A percentile compares a stretch with the other conserved stretches of the same genome.
phyloP scores from a whole-genome alignment of 2,888 invertebrate genomes.

The Heliconius ethilla region DNA sequence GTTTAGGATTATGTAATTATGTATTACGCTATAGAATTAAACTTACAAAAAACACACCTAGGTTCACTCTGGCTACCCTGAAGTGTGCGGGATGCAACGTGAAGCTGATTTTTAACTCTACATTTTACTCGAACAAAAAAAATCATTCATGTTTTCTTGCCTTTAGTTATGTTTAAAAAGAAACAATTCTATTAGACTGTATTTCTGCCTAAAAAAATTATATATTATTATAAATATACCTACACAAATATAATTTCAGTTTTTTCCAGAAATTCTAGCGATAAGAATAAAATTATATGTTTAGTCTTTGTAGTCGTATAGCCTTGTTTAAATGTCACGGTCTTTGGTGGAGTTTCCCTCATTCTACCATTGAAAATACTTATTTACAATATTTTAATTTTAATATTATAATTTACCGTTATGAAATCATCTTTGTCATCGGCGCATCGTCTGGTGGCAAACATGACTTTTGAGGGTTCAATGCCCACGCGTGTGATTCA shows the following conservation, averaged over 20 bases:
- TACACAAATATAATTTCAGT: neutral
- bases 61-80: neutral
- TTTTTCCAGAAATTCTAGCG: slow-evolving; percentile 14
- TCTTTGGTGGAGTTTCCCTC: slow-evolving; percentile 49
- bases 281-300: slow-evolving; percentile 41
- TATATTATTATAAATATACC: neutral
- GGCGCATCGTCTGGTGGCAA: too few relatives aligned
- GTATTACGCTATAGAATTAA: too few relatives aligned
- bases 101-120: neutral
- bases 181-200: too few relatives aligned
- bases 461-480: too few relatives aligned
- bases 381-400: neutral
- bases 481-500: too few relatives aligned
- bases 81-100: neutral
- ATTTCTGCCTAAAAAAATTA: neutral
- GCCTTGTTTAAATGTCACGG: slow-evolving; percentile 77
- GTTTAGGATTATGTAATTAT: too few relatives aligned
- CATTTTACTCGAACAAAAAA: too few relatives aligned
- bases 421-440: too few relatives aligned
- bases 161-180: too few relatives aligned
- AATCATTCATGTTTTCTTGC: too few relatives aligned
- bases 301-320: slow-evolving; percentile 41
- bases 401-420: too few relatives aligned
- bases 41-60: too few relatives aligned
- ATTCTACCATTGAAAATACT: slow-evolving; percentile 37